These are phyloP conservation scores for Melanerpes aurifrons DNA, from an alignment of 2,113 vertebrate genomes.

Conservation along the genomic window DNA sequence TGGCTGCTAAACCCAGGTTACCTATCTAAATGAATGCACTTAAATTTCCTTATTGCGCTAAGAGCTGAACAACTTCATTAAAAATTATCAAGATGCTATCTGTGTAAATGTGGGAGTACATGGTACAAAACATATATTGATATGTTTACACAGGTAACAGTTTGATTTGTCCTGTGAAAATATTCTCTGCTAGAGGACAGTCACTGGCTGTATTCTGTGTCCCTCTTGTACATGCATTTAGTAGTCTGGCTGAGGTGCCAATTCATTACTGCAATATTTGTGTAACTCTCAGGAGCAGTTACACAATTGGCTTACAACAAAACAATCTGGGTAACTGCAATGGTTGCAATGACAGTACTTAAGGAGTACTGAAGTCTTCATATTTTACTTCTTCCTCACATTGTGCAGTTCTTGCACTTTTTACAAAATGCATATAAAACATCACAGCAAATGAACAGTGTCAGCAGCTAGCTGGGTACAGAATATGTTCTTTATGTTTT, in stretches of 20 bases:
- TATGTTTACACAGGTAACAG: too few relatives aligned
- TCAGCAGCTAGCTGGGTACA: background rate
- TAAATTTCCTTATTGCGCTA: too few relatives aligned
- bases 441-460: background rate
- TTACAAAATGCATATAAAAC: background rate
- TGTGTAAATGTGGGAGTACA: too few relatives aligned
- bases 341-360: background rate
- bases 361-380: background rate
- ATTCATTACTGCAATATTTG: background rate
- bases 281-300: background rate
- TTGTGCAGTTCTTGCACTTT: background rate
- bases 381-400: background rate
- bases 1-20: too few relatives aligned
- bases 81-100: too few relatives aligned
- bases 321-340: background rate
- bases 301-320: background rate
- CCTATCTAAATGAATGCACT: too few relatives aligned
- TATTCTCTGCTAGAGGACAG: too few relatives aligned
- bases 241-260: background rate
- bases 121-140: too few relatives aligned
- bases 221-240: too few relatives aligned
- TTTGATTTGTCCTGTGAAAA: too few relatives aligned
- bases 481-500: constrained; percentile 1
- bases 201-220: too few relatives aligned
- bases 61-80: too few relatives aligned